Evolutionary conservation across 1,140 invertebrate genomes (phyloP).

Genomic region (Papilio xuthus): DNA sequence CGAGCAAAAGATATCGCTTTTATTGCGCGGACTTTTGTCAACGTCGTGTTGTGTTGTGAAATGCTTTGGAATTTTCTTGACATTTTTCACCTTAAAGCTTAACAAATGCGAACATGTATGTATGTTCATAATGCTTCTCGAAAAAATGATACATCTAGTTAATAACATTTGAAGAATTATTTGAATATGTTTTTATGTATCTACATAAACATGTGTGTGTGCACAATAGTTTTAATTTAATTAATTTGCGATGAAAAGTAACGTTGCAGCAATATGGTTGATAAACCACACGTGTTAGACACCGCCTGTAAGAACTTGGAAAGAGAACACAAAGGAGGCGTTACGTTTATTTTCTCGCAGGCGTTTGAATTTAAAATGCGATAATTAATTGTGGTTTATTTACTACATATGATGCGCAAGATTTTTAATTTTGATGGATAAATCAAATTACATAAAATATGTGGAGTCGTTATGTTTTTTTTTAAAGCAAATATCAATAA

Average conservation of each 20-base stretch:
- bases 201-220: background rate
- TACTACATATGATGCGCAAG: no score
- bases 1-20: background rate
- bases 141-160: background rate
- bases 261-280: background rate
- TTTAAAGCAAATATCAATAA: no score
- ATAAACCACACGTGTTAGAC: background rate
- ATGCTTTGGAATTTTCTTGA: background rate
- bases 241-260: background rate
- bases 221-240: background rate
- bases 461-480: no score
- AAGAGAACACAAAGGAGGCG: background rate
- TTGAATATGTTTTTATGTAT: background rate
- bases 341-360: background rate
- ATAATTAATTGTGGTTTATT: background rate
- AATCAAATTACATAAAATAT: background rate
- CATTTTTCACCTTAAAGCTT: slow-evolving; percentile 1
- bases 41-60: slow-evolving; percentile 2
- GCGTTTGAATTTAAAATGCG: background rate
- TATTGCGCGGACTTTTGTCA: slow-evolving; percentile 21
- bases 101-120: slow-evolving; percentile 13
- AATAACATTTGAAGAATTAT: background rate
- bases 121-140: background rate
- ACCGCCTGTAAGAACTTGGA: background rate
- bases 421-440: no score